These are phyloP conservation scores for Drosophila lacertosa DNA, from an alignment of 1,140 invertebrate species.

Conservation along the genomic window DNA sequence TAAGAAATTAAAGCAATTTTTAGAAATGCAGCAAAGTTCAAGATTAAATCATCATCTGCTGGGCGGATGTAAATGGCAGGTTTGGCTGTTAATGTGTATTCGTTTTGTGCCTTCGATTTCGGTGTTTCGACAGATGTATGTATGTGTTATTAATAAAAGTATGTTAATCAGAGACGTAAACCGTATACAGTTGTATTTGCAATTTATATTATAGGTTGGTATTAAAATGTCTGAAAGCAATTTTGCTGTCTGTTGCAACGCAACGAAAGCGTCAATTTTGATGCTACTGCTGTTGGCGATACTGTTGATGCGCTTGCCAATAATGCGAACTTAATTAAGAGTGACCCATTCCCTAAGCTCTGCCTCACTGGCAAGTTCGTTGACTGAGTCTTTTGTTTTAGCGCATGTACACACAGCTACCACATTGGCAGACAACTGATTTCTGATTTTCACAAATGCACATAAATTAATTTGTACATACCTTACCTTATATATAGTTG, in stretches of 20 bases:
- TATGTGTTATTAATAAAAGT: conserved; percentile 56
- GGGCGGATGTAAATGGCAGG: conserved; percentile 8
- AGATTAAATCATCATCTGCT: not conserved
- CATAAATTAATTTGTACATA: not conserved
- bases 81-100: not conserved
- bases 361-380: conserved; percentile 62
- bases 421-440: not conserved
- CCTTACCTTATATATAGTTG: not conserved
- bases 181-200: conserved; percentile 16
- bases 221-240: conserved; percentile 2
- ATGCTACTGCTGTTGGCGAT: conserved; percentile 7
- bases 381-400: conserved; percentile 73
- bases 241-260: conserved; percentile 29
- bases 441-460: not conserved
- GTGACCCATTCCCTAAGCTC: conserved; percentile 8
- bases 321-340: conserved; percentile 9
- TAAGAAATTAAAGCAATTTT: no score
- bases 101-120: conserved; percentile 4
- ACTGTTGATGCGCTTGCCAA: conserved; percentile 7
- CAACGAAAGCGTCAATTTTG: conserved; percentile 42
- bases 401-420: not conserved
- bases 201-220: conserved; percentile 12
- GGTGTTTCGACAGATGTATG: conserved; percentile 50
- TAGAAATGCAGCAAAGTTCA: no score
- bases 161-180: conserved; percentile 51